A percentile compares a stretch with the other conserved stretches of the same genome.
These are phyloP conservation scores for Geococcyx californianus DNA, from an alignment of 2,113 vertebrate genomes.

Conservation along the genomic window DNA sequence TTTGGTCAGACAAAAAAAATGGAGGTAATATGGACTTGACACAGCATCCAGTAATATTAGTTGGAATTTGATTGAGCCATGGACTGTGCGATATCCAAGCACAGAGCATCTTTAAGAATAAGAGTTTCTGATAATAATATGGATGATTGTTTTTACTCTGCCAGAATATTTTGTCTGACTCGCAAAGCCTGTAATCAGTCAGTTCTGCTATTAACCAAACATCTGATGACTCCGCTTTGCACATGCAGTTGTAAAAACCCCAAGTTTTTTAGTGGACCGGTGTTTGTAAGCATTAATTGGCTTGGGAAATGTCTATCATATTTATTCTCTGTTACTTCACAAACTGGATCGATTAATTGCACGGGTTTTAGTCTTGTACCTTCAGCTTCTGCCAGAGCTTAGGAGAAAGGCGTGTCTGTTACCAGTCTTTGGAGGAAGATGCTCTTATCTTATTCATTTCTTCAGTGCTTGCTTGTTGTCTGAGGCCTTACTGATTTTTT, in stretches of 20 bases:
- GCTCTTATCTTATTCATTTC: constrained; percentile 27
- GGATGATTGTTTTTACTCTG: not conserved
- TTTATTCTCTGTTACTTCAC: not conserved
- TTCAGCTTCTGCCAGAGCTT: constrained; percentile 7
- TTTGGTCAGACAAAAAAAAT: not conserved
- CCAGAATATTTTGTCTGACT: not conserved
- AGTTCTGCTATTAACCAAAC: not conserved
- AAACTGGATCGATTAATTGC: not conserved
- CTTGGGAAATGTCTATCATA: not conserved
- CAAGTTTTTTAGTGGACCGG: not conserved
- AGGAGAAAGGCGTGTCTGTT: constrained; percentile 29
- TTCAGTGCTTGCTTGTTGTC: constrained; percentile 39
- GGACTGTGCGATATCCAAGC: not conserved
- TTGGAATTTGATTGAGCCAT: not conserved
- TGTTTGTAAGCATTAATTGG: not conserved
- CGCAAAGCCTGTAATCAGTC: not conserved
- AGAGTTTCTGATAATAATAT: too few relatives aligned
- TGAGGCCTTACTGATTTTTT: constrained; percentile 59
- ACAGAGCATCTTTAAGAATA: not conserved
- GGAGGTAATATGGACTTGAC: not conserved
- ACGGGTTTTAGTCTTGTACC: not conserved
- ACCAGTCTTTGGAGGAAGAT: not conserved
- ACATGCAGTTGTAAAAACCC: not conserved
- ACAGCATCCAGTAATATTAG: not conserved
- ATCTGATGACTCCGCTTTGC: not conserved